phyloP scores from a whole-genome alignment of 1,140 invertebrate species.

The Zaprionus ornatus region DNA sequence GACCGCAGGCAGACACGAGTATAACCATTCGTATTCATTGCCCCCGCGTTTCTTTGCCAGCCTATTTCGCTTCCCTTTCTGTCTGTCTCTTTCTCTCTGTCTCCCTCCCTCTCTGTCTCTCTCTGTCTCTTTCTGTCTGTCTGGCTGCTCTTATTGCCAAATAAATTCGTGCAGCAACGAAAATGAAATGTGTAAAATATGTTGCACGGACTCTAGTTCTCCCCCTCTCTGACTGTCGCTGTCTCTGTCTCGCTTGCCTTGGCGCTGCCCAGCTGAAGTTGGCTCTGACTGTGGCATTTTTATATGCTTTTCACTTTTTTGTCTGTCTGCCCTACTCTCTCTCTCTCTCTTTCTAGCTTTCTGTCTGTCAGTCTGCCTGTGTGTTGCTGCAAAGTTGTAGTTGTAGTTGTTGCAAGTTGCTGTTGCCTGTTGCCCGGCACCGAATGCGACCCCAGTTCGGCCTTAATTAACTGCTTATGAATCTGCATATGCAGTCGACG shows the following conservation, averaged over 20 bases:
- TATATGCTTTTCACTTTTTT: conserved; percentile 71
- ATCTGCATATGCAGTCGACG: conserved; percentile 72
- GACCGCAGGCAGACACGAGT: conserved; percentile 14
- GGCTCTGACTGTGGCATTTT: conserved; percentile 28
- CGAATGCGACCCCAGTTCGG: conserved; percentile 47
- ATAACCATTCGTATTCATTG: conserved; percentile 65
- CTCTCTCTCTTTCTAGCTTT: conserved; percentile 1
- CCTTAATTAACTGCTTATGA: conserved; percentile 81
- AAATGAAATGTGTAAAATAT: conserved; percentile 82
- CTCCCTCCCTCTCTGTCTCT: conserved; percentile 1
- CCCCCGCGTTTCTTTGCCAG: conserved; percentile 52
- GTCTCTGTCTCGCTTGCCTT: too few relatives aligned
- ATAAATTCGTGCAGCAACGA: conserved; percentile 79
- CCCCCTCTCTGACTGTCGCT: conserved; percentile 25
- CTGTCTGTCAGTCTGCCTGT: conserved; percentile 18
- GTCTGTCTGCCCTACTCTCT: neutral
- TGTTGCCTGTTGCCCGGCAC: conserved; percentile 18
- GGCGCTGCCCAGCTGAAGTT: conserved; percentile 7
- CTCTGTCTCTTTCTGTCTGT: conserved; percentile 15
- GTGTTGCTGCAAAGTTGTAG: conserved; percentile 62
- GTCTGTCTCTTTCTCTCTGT: conserved; percentile 28
- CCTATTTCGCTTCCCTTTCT: conserved; percentile 34
- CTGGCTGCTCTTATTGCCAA: conserved; percentile 76
- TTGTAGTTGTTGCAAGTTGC: conserved; percentile 38
- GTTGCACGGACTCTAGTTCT: conserved; percentile 57